Conservation (phyloP, 2,113 vertebrate species). For the Hoplias malabaricus region DNA sequence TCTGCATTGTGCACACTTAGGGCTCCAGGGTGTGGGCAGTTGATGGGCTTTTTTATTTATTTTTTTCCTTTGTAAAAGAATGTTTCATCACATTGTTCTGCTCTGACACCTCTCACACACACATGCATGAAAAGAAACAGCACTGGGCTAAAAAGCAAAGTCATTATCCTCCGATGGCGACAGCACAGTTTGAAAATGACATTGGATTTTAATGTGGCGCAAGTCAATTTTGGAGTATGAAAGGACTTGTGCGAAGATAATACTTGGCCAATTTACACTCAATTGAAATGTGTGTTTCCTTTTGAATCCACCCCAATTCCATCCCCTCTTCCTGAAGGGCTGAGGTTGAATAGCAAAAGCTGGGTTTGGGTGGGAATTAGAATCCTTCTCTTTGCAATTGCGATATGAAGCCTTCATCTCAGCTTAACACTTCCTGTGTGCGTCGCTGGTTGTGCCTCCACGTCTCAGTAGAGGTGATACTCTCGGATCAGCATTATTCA, state of each 20-base stretch:
- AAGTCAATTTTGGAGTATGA: slow-evolving; percentile 58
- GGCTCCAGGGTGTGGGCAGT: background rate
- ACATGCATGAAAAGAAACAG: background rate
- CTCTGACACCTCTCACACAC: slow-evolving; percentile 36
- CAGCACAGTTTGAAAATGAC: slow-evolving; percentile 64
- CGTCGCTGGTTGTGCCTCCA: background rate
- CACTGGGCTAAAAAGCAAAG: slow-evolving; percentile 50
- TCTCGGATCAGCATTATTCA: too few species aligned
- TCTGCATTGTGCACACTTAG: background rate
- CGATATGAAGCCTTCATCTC: slow-evolving; percentile 21
- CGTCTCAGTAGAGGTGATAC: background rate
- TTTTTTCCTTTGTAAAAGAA: slow-evolving; percentile 55
- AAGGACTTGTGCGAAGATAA: slow-evolving; percentile 57
- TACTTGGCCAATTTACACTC: slow-evolving; percentile 58
- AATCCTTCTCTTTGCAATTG: slow-evolving; percentile 23
- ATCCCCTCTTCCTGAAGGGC: slow-evolving; percentile 36
- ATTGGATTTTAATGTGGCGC: slow-evolving; percentile 61
- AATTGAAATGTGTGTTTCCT: slow-evolving; percentile 53
- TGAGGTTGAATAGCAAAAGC: slow-evolving; percentile 29
- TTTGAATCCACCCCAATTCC: slow-evolving; percentile 48
- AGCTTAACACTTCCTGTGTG: background rate
- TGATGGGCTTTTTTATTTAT: slow-evolving; percentile 34
- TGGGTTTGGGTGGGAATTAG: slow-evolving; percentile 19
- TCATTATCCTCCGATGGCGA: slow-evolving; percentile 67
- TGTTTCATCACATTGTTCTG: slow-evolving; percentile 60